Evolutionary conservation across 2,797 vertebrate genomes (phyloP).

Genomic region (Odontamblyopus lacepedii): DNA sequence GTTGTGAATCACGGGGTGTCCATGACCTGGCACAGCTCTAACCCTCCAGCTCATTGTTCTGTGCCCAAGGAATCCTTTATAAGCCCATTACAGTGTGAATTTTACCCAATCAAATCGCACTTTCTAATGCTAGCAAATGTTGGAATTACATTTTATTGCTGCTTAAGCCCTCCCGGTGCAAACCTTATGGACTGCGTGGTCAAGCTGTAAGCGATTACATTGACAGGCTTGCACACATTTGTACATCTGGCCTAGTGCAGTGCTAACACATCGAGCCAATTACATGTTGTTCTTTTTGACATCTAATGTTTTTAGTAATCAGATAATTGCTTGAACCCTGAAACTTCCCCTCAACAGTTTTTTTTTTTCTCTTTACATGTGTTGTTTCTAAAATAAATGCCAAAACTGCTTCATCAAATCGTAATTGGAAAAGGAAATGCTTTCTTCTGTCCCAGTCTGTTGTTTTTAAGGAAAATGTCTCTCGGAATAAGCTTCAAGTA

Average conservation of each 20-base stretch:
- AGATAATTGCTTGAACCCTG: slow-evolving; percentile 73
- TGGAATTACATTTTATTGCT: slow-evolving; percentile 65
- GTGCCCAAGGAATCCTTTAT: slow-evolving; percentile 74
- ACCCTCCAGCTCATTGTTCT: slow-evolving; percentile 74
- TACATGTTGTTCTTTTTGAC: slow-evolving; percentile 77
- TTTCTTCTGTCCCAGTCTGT: slow-evolving; percentile 13
- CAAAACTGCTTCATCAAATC: slow-evolving; percentile 51
- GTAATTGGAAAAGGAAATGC: slow-evolving; percentile 11
- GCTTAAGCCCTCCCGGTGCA: slow-evolving; percentile 59
- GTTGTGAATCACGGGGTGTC: slow-evolving; percentile 76
- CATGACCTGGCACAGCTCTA: slow-evolving; percentile 70
- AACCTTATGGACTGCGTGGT: slow-evolving; percentile 60
- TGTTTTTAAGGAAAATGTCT: slow-evolving; percentile 35
- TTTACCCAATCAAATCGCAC: slow-evolving; percentile 73
- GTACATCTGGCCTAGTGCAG: slow-evolving; percentile 69
- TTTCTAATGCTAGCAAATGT: slow-evolving; percentile 71
- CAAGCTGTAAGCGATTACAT: slow-evolving; percentile 76
- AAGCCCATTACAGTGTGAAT: slow-evolving; percentile 77
- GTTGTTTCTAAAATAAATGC: slow-evolving; percentile 36
- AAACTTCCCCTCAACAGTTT: slow-evolving; percentile 49
- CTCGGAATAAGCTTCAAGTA: slow-evolving; percentile 30
- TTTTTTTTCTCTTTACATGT: slow-evolving; percentile 40
- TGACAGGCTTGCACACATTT: slow-evolving; percentile 67
- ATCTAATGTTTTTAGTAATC: slow-evolving; percentile 79
- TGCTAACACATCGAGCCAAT: slow-evolving; percentile 63